These are phyloP conservation scores for Tortricodes alternella DNA, from an alignment of 2,888 invertebrate species.

Conservation along the genomic window DNA sequence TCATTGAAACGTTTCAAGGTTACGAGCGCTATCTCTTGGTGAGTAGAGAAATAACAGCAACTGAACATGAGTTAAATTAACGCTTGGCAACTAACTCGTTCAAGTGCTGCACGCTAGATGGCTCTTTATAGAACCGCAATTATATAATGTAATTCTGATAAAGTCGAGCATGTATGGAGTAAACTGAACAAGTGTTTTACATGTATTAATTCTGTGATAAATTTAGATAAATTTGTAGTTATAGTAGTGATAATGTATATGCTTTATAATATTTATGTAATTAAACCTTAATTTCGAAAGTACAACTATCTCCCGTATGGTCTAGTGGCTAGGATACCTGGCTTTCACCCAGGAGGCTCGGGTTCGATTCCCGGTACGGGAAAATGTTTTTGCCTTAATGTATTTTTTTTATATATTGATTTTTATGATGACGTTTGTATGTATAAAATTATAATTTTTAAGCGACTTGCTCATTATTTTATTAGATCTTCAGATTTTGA, in stretches of 20 bases:
- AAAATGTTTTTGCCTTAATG: conserved; percentile 65
- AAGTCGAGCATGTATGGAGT: too few species aligned
- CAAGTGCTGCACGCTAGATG: conserved; percentile 8
- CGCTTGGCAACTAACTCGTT: neutral
- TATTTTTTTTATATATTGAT: too few species aligned
- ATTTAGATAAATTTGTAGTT: too few species aligned
- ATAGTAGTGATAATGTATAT: neutral
- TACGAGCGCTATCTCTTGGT: conserved; percentile 13
- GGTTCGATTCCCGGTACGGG: conserved; percentile 88
- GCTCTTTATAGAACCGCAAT: neutral
- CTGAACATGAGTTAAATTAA: neutral
- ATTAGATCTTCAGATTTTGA: too few species aligned
- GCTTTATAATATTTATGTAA: neutral
- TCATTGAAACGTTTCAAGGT: too few species aligned
- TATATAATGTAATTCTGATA: too few species aligned
- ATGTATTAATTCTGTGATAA: neutral
- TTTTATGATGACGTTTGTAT: too few species aligned
- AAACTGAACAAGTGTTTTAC: neutral
- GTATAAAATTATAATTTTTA: too few species aligned
- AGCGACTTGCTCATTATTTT: too few species aligned
- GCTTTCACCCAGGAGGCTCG: conserved; percentile 88
- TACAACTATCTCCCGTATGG: conserved; percentile 72
- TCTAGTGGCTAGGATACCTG: conserved; percentile 87
- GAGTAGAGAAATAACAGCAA: conserved; percentile 7
- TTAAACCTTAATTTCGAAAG: neutral